Percentiles rank a stretch among this genome's conserved stretches.
Conservation (phyloP, 2,888 invertebrate genomes). For the Neelides folsomi region DNA sequence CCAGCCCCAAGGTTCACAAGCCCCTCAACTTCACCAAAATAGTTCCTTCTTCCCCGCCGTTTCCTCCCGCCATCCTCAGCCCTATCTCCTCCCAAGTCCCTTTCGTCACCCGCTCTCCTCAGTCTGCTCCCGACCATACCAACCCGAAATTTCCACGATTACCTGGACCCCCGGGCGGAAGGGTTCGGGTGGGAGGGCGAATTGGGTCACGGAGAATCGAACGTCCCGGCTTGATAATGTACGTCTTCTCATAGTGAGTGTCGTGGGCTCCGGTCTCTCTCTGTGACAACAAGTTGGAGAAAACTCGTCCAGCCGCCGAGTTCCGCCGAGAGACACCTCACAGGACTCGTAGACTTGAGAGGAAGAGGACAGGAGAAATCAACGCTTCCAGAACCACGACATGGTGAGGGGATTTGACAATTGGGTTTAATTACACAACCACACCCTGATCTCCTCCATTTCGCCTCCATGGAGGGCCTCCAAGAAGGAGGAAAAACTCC, state of each 20-base stretch:
- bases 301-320: slow-evolving; percentile 6
- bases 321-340: slow-evolving; percentile 2
- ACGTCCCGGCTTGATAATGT: slow-evolving; percentile 5
- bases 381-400: background rate
- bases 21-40: too few species aligned
- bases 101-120: too few species aligned
- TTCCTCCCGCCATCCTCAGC: too few species aligned
- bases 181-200: slow-evolving; percentile 6
- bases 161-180: background rate
- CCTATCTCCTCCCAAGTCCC: too few species aligned
- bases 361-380: slow-evolving; percentile 1
- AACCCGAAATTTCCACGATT: too few species aligned
- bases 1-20: too few species aligned
- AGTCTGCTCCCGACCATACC: too few species aligned
- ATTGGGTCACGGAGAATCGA: slow-evolving; percentile 21
- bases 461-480: too few species aligned
- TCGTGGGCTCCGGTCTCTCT: slow-evolving; percentile 16
- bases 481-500: too few species aligned
- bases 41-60: too few species aligned
- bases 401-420: background rate
- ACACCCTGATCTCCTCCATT: too few species aligned
- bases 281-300: slow-evolving; percentile 27
- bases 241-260: slow-evolving; percentile 13
- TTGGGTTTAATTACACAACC: too few species aligned
- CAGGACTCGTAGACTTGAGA: background rate